Evolutionary conservation across 2,113 vertebrate genomes (phyloP).

Genomic region (Sterna hirundo): DNA sequence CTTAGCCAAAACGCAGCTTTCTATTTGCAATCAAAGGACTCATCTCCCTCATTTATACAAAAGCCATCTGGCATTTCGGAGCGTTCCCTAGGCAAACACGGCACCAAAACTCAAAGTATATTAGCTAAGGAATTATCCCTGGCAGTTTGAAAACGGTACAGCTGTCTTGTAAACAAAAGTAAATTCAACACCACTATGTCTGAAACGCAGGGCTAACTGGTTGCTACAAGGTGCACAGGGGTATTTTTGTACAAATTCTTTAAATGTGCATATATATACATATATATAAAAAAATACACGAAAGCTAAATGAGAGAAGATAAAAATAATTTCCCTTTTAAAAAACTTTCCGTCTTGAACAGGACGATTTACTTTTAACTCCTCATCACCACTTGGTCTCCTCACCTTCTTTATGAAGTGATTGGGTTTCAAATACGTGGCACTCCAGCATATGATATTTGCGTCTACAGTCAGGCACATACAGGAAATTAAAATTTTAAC

Average conservation of each 20-base stretch:
- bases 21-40: background rate
- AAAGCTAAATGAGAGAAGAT: background rate
- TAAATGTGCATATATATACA: background rate
- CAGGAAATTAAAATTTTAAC: background rate
- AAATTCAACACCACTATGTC: background rate
- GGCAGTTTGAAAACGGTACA: background rate
- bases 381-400: background rate
- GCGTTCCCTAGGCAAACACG: background rate
- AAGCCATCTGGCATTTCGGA: background rate
- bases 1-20: background rate
- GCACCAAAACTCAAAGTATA: background rate
- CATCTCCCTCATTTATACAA: background rate
- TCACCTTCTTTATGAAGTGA: background rate
- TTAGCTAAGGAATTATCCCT: background rate
- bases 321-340: background rate
- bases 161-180: background rate
- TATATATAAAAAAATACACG: background rate
- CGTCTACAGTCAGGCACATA: background rate
- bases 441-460: background rate
- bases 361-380: background rate
- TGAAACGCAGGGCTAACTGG: background rate
- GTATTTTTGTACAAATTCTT: background rate
- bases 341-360: background rate
- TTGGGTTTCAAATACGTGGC: background rate
- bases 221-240: background rate